Evolutionary conservation across 2,113 vertebrate species (phyloP), one percentile per base, ranked within the genome.

Genomic region (rabbit (Oryctolagus cuniculus)): DNA sequence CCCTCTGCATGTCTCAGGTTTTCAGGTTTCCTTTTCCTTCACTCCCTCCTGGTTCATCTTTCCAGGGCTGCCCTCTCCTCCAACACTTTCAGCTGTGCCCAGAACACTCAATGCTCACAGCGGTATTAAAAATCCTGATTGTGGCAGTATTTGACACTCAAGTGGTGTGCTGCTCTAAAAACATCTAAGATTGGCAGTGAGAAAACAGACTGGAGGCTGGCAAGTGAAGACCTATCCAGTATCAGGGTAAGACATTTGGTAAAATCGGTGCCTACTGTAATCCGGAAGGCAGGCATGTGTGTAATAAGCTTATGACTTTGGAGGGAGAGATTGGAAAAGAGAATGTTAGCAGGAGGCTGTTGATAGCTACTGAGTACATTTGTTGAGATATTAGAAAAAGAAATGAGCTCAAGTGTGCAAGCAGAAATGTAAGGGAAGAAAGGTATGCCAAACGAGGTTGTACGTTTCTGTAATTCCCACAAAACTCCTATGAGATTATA

Each of bases 141-240:
- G 3, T 19, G 92, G 53, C 13, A 92, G 63, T 81, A 58, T 69
- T 82, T 83, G 2, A 0, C 3, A 72, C 51, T 61, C 24, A 21
- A 88, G 34, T 53, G 34, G 51, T 36, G 67, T 69, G 49, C n/a
- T 74, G 66, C 31, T 51, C 34, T 61, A 44, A 81, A 92, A 83
- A 85, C 73, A 84, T 81, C 53, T 85, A 75, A 95, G 72, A 81
- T 69, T 64, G 34, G 7, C 66, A 93, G 10, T 64, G 70, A 96
- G 91, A 92, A 90, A 63, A 44, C 34, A 72, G 61, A 75, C 10
- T 12, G 13, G 25, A 79, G 74, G 10, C 10, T 80, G 36, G 82
- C 79, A 85, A 95, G n/a, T 21, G 31, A 78, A 72, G 73, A 87
- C 21, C 21, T 12, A 44, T n/a, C 15, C 27, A 78, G 69, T 13